These are phyloP conservation scores for Kryptolebias ocellatus DNA, from an alignment of 2,797 vertebrate genomes.

Conservation along the genomic window DNA sequence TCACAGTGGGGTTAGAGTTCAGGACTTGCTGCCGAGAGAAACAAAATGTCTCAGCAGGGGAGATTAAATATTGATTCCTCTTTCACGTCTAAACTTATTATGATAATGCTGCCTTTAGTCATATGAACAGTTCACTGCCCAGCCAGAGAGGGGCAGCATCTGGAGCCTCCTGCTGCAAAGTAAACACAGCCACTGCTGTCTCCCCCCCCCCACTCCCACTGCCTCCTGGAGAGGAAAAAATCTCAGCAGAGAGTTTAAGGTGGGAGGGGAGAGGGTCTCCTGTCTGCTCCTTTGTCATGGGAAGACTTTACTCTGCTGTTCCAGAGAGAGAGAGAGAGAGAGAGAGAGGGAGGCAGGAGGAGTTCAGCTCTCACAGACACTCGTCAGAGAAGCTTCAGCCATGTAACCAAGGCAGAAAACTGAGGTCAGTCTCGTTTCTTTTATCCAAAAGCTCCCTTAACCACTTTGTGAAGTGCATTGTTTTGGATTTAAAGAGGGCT, in stretches of 20 bases:
- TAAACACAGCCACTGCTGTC: constrained; percentile 17
- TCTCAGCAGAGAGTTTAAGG: constrained; percentile 55
- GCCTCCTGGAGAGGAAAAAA: constrained; percentile 53
- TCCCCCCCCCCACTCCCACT: background rate
- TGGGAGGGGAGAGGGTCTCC: constrained; percentile 66
- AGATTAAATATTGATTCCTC: background rate
- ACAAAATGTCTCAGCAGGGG: background rate
- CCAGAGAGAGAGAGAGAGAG: constrained; percentile 16
- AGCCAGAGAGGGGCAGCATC: constrained; percentile 62
- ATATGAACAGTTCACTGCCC: constrained; percentile 14
- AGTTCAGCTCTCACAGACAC: constrained; percentile 11
- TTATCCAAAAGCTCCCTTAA: background rate
- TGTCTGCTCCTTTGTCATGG: constrained; percentile 78
- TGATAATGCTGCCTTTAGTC: background rate
- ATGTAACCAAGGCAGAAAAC: constrained; percentile 58
- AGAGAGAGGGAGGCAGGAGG: constrained; percentile 26
- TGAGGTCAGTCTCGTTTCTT: constrained; percentile 67
- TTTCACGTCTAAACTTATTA: background rate
- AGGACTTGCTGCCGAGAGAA: background rate
- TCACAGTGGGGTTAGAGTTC: constrained; percentile 37
- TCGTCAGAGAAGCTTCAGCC: constrained; percentile 11
- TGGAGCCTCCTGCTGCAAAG: constrained; percentile 26
- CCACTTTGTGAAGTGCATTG: background rate
- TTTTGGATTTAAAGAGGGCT: background rate
- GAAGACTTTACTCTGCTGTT: constrained; percentile 59